phyloP scores from a whole-genome alignment of 2,797 vertebrate species.

The Fringilla coelebs region DNA sequence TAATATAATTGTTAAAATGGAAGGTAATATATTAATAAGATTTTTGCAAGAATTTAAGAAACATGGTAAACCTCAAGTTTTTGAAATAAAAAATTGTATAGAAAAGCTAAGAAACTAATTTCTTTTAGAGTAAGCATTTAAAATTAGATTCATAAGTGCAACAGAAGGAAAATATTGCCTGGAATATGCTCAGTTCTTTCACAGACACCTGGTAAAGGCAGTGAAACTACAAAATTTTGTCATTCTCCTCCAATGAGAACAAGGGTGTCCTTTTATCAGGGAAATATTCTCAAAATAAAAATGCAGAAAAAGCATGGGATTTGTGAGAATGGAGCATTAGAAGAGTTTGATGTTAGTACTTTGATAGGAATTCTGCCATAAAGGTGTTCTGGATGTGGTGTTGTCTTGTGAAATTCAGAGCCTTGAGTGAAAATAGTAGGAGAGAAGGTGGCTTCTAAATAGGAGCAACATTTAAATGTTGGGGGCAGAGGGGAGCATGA shows the following conservation, averaged over 20 bases:
- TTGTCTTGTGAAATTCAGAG: background rate
- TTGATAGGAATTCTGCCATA: background rate
- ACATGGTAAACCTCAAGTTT: background rate
- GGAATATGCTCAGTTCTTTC: background rate
- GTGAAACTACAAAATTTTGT: background rate
- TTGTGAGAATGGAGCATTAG: background rate
- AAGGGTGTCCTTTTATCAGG: background rate
- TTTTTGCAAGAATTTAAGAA: background rate
- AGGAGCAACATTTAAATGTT: background rate
- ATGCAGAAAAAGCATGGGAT: accelerated
- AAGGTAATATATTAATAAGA: slow-evolving; percentile 1
- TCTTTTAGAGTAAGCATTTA: background rate
- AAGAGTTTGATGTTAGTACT: background rate
- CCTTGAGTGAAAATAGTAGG: background rate
- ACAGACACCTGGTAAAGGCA: background rate
- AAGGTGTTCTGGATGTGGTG: background rate
- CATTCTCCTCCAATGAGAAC: background rate
- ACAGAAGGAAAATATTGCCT: background rate
- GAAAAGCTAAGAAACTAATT: accelerated
- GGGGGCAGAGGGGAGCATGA: background rate
- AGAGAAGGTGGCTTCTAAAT: background rate
- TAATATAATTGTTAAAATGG: background rate
- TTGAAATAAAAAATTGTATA: background rate
- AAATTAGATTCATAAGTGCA: background rate
- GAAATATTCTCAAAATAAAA: background rate